Base-by-base conservation (phyloP, 2,797 vertebrate species). In the Manis crassicaudata region DNA sequence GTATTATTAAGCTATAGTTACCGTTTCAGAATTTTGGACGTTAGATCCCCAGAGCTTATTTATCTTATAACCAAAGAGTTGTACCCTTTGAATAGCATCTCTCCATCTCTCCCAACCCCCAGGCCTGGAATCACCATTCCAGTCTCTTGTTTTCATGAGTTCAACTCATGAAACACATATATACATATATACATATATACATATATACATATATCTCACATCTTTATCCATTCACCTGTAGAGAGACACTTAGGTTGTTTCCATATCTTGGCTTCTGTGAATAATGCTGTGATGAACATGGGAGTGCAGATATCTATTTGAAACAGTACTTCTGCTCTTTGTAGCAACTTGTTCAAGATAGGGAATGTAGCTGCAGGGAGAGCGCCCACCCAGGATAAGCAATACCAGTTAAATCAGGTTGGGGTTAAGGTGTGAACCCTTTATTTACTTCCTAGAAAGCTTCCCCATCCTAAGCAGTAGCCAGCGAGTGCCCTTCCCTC, bases 381-480 rank as follows among this genome's bases (percentile, higher is more conserved):
- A 20, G 9, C 16, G 3, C 3, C 25, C 1, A 2, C 6, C 25
- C 32, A 25, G 11, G 20, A 65, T 8, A n/a, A 40, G 40, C 29
- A 23, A 6, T 46, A 29, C 1, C 23, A 52, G 21, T 20, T 40
- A 72, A n/a, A 75, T 1, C n/a, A 68, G n/a, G 13, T 8, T 60
- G 35, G 50, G 4, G 2, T 13, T 50, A 14, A 58, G 4, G 25
- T 75, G 8, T 75, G 14, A 60, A 18, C 20, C 13, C 21, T n/a
- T n/a, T 14, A 20, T 2, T n/a, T 27, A 23, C n/a, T 46, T 76
- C n/a, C 43, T 56, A 17, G 40, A 27, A 70, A 23, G 7, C 35
- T 5, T 7, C 4, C 13, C n/a, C 54, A 32, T 10, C 12, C 1
- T 7, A 12, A 4, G 0, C 23, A 8, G 27, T 8, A 50, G 21